Evolutionary conservation across 1,140 invertebrate species (phyloP), one percentile per base, ranked within the genome.

Genomic region (Conus ventricosus): DNA sequence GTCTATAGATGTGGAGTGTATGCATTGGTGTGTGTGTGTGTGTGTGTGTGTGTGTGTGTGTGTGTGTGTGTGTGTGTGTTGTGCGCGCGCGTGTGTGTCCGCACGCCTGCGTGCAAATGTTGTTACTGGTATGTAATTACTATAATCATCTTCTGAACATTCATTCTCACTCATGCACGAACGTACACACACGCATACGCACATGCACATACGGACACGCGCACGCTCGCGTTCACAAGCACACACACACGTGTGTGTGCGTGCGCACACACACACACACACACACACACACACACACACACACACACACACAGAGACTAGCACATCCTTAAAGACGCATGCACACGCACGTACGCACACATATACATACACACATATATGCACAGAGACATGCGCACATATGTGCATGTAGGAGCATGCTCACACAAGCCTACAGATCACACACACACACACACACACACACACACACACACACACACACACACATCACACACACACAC

Each of bases 321-420:
- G 17, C 60, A 63, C 60, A 20, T 20, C 1, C 60, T 2, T 4
- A 63, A 11, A 20, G 11, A 20, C 60, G 17, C 60, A 4, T 20
- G 17, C 60, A 63, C 60, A 80, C 5, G 23, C 78, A 80, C 78
- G 23, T 23, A 80, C 78, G 23, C 78, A 80, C 78, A 80, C 78
- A 80, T 23, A 80, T 23, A 80, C 78, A 80, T 23, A 80, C 5
- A 80, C 78, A 80, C 78, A 80, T 23, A 80, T 23, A 80, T 5
- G 23, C 78, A 80, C 78, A 2, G 3, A 80, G 11, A 80, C 25
- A 80, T 27, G n/a, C 4, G 13, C 51, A 85, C 27, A n/a, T 20
- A 63, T 39, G 39, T 39, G 39, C 39, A 39, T 1, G 39, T 39
- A 3, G 39, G 39, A 39, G 39, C 60, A 63, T 20, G 17, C 60